Base-by-base conservation (phyloP, 2,888 invertebrate species). In the Agrotis clavis region DNA sequence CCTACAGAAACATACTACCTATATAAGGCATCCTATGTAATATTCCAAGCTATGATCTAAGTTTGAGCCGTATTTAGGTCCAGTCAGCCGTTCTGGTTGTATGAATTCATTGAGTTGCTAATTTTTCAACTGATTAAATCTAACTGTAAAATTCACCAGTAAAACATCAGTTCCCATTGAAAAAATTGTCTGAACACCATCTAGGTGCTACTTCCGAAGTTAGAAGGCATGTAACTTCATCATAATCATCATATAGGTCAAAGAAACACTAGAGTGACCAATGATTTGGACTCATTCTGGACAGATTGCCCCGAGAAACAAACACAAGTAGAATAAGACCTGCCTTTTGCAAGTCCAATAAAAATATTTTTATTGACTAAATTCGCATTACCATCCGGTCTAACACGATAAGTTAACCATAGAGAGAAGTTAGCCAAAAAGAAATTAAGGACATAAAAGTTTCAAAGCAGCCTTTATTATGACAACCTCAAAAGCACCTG, bases 391-490 rank as follows among this genome's bases (percentile, higher is more conserved):
- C 3, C 3, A 11, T 0, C 14, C 9, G 35, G 2, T 2, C 18
- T 18, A 30, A 35, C 14, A 7, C 2, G 18, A 19, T n/a, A 11
- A 4, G 14, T 11, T 1, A 19, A 50, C 25, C 19, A n/a, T 21
- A 1, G 4, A 18, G 2, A 18, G 30, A 2, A n/a, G n/a, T n/a
- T n/a, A n/a, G 0, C 35, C 3, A 41, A 50, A 48, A 41, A 41
- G 2, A 41, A 71, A 67, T 16, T 0, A 0, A 35, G n/a, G 14
- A 21, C 7, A 50, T 16, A 50, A 13, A 57, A n/a, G 5, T 35
- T 0, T n/a, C 9, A 14, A 71, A 51, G 14, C 50, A 72, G 25
- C 1, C 47, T 25, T 57, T 57, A 50, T 71, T 51, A 54, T 50
- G 25, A 54, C 19, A 51, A 51, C 63, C 51, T 48, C 35, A 16